Conservation (phyloP, 1,140 invertebrate genomes). For the Drosophila nikananu region DNA sequence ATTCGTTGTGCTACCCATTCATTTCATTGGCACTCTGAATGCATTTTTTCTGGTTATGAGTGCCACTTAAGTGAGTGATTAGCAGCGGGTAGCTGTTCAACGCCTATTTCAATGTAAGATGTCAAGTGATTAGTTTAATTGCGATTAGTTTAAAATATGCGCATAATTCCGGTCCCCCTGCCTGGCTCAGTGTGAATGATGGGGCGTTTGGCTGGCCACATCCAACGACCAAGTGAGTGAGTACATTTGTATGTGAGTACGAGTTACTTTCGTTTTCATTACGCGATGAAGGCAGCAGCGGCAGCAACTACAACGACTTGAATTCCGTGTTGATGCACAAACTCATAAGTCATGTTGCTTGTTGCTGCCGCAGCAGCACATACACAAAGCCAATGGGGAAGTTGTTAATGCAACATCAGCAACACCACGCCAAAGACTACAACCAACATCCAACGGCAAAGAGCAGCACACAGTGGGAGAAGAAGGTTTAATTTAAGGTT, state of each 20-base stretch:
- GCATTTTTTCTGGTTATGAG: conserved; percentile 33
- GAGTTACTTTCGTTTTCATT: conserved; percentile 82
- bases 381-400: conserved; percentile 69
- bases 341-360: conserved; percentile 76
- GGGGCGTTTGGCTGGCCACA: conserved; percentile 5
- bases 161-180: conserved; percentile 42
- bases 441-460: conserved; percentile 1
- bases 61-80: conserved; percentile 56
- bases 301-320: conserved; percentile 39
- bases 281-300: conserved; percentile 43
- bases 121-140: conserved; percentile 52
- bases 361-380: conserved; percentile 47
- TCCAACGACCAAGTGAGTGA: conserved; percentile 19
- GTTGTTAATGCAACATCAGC: conserved; percentile 74
- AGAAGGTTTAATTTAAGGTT: background rate
- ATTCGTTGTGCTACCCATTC: conserved; percentile 18
- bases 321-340: conserved; percentile 80
- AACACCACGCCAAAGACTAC: conserved; percentile 22
- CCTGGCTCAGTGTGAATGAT: conserved; percentile 44
- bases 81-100: conserved; percentile 41
- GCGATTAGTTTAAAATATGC: conserved; percentile 49
- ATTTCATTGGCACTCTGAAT: conserved; percentile 41
- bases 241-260: conserved; percentile 47
- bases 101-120: conserved; percentile 56
- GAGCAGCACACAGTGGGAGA: conserved; percentile 7